A percentile compares a stretch with the other conserved stretches of the same genome.
These are phyloP conservation scores for Sternotherus odoratus DNA, from an alignment of 2,797 vertebrate species.

Conservation along the genomic window DNA sequence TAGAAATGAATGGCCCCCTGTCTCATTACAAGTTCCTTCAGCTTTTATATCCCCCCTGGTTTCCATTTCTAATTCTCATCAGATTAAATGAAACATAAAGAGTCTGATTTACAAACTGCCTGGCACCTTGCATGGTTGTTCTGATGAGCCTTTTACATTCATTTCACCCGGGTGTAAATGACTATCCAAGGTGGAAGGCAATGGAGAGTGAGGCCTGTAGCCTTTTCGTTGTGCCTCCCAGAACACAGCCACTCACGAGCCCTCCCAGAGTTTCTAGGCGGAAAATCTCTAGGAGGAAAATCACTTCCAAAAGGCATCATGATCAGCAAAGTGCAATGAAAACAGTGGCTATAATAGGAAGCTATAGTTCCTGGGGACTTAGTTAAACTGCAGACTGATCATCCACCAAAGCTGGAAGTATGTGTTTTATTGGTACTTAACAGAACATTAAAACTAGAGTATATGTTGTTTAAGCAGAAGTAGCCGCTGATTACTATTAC, in stretches of 20 bases:
- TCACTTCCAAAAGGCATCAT: not conserved
- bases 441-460: conserved; percentile 39
- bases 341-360: conserved; percentile 26
- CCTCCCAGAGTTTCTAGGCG: conserved; percentile 26
- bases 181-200: conserved; percentile 29
- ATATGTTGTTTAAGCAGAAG: conserved; percentile 53
- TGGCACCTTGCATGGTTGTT: conserved; percentile 33
- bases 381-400: conserved; percentile 50
- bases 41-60: conserved; percentile 46
- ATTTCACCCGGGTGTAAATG: conserved; percentile 28
- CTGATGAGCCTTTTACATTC: conserved; percentile 16
- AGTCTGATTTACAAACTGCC: conserved; percentile 47
- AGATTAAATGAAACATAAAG: conserved; percentile 50
- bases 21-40: conserved; percentile 59
- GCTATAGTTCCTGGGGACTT: not conserved
- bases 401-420: conserved; percentile 49
- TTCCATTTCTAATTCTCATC: conserved; percentile 63
- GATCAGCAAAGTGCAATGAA: conserved; percentile 12
- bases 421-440: conserved; percentile 50
- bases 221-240: not conserved
- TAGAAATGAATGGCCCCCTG: conserved; percentile 48
- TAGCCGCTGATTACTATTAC: conserved; percentile 29
- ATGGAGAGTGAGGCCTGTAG: conserved; percentile 18
- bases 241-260: not conserved
- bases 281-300: not conserved